Conservation (phyloP, 2,113 vertebrate species). For the Cyprinodon tularosa region DNA sequence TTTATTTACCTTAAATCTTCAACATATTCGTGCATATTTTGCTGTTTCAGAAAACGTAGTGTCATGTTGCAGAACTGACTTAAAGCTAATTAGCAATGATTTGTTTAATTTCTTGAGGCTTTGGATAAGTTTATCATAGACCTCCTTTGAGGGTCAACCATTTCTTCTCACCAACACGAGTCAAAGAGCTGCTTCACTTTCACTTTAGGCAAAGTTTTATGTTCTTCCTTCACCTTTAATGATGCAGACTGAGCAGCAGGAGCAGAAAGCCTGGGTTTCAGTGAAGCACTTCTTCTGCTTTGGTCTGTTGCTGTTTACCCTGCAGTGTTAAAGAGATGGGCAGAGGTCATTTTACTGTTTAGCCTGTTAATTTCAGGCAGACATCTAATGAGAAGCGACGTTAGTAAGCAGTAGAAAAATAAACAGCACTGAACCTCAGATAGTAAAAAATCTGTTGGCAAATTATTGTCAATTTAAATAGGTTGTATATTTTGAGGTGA, state of each 20-base stretch:
- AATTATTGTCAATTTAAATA: conserved; percentile 3
- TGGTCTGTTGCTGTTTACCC: conserved; percentile 9
- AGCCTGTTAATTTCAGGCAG: conserved; percentile 27
- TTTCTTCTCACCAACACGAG: conserved; percentile 1
- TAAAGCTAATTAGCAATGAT: conserved; percentile 26
- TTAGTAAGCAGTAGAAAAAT: conserved; percentile 31
- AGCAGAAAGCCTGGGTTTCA: conserved; percentile 15
- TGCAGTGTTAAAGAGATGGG: conserved; percentile 14
- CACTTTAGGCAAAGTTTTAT: conserved; percentile 13
- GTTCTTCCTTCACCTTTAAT: neutral
- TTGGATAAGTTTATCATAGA: neutral
- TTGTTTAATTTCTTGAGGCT: neutral
- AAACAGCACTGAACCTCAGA: conserved; percentile 2
- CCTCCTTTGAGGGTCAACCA: neutral
- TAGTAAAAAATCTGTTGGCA: conserved; percentile 4
- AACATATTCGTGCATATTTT: neutral
- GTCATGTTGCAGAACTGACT: conserved; percentile 20
- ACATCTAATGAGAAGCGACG: conserved; percentile 33
- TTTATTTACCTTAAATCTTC: neutral
- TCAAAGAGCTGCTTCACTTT: conserved; percentile 13
- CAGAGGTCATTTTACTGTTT: conserved; percentile 19
- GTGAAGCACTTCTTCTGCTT: conserved; percentile 13
- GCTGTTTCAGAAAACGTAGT: neutral
- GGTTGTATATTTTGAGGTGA: neutral
- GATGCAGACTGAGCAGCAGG: conserved; percentile 8